Base-by-base conservation (phyloP, 2,888 invertebrate genomes). In the Acrocyrtus sp. region DNA sequence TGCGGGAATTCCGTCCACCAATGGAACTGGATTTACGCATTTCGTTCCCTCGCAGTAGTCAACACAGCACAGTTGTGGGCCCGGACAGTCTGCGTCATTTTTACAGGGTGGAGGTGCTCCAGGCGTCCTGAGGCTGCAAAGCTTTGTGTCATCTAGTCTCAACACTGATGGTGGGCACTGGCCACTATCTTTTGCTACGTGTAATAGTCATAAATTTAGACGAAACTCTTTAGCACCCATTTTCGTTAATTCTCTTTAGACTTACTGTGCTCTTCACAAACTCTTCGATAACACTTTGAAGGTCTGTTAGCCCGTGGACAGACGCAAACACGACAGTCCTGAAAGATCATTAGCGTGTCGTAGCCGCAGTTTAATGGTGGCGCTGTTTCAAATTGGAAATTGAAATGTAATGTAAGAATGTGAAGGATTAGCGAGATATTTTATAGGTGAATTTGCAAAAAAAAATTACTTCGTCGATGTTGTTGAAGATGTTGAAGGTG, bases 1-100 rank as follows among this genome's bases (percentile, higher is more conserved):
- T 10, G 27, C 6, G 34, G 69, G n/a, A n/a, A n/a, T n/a, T n/a
- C n/a, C n/a, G n/a, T n/a, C n/a, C n/a, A n/a, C 76, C 29, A 61
- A 19, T 10, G 78, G 76, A 6, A 65, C 56, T 1, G 79, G 78
- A 57, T 74, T 69, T n/a, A 75, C 34, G 45, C 79, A 79, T 29
- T 72, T 60, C 17, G 57, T 22, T 34, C 79, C 76, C 5, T 70
- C 61, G 74, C 79, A 79, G 50, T 72, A 79, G 54, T 79, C 78
- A 54, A 75, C 75, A 29, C 79, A 79, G 41, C 79, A 79, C 8
- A 79, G 29, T 60, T 76, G 78, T 5, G 21, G 19, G 12, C 72
- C 76, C 0, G 76, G 78, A 43, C 79, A 79, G 22, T 79, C 78
- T 3, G n/a, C 57, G 41, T 79, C 79, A 15, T 19, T 29, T 43